phyloP scores from a whole-genome alignment of 2,113 vertebrate species.

The Ameiurus melas region DNA sequence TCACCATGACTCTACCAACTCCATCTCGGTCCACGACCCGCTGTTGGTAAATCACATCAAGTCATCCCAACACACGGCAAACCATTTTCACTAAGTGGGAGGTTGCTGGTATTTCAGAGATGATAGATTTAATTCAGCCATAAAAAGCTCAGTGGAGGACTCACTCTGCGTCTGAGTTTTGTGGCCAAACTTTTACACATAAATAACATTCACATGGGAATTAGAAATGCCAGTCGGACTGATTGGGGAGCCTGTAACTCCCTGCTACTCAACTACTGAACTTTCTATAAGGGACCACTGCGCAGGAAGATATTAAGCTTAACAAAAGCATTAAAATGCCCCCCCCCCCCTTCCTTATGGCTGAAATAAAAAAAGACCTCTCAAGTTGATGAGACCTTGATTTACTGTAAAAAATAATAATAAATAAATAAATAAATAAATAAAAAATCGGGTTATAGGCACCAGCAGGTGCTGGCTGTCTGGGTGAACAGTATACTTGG shows the following conservation, averaged over 20 bases:
- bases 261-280: slow-evolving; percentile 45
- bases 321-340: not conserved
- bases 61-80: slow-evolving; percentile 18
- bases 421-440: not conserved
- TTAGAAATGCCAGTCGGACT: slow-evolving; percentile 50
- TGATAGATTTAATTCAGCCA: slow-evolving; percentile 66
- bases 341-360: not conserved
- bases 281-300: slow-evolving; percentile 28
- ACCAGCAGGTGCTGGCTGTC: not conserved
- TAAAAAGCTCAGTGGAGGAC: slow-evolving; percentile 61
- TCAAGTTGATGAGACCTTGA: slow-evolving; percentile 31
- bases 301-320: not conserved
- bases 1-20: not conserved
- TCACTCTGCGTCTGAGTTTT: slow-evolving; percentile 42
- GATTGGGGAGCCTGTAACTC: slow-evolving; percentile 29
- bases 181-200: slow-evolving; percentile 47
- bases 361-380: slow-evolving; percentile 40
- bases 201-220: slow-evolving; percentile 58
- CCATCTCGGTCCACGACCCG: too few species aligned
- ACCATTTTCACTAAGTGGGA: slow-evolving; percentile 34
- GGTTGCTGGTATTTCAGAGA: slow-evolving; percentile 57
- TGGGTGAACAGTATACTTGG: not conserved
- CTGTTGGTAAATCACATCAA: not conserved
- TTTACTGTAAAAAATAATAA: slow-evolving; percentile 43
- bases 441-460: not conserved